Evolutionary conservation across 2,797 vertebrate genomes (phyloP), one percentile per base, ranked within the genome.

Genomic region (Delichon dasypus): DNA sequence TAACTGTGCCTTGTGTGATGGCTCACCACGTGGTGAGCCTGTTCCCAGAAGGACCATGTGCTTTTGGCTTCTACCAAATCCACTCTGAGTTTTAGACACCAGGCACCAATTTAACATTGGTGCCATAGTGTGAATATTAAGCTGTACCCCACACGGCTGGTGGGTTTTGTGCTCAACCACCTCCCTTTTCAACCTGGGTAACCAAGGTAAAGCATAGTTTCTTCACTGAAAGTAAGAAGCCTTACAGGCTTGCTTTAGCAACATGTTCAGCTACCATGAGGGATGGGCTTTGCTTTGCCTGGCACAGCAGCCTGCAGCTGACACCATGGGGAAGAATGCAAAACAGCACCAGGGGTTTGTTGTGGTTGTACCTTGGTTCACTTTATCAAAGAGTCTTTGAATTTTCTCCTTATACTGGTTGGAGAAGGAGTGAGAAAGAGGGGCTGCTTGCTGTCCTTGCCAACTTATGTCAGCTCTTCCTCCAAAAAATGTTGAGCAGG

Each of bases 391-490:
- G 42, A 85, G 47, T 38, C 50, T 90, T 88, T 80, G 75, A 77
- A 92, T 94, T 80, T 85, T 3, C n/a, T 75, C 29, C 67, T 68
- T 60, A 55, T 38, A 30, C 21, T 34, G 72, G 55, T 47, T 83
- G 60, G 48, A 88, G 74, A 88, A 89, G 74, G 50, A 95, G 40
- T 9, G 25, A 77, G 48, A 90, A 90, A 73, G 94, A 95, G 54
- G 57, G 87, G 77, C 70, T 92, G 72, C 76, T 68, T 73, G 53
- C 73, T 76, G 73, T 84, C 85, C 87, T 93, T 95, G 93, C 91
- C 92, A 97, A 23, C 51, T 92, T 89, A 72, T 90, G 73, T 86
- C 93, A 95, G 79, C 45, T 93, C 58, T 92, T 92, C 29, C 65
- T 5, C 16, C 66, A 94, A 82, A 81, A 95, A 91, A 81, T 48